Conservation (phyloP, 2,113 vertebrate species). For the Sprattus sprattus region DNA sequence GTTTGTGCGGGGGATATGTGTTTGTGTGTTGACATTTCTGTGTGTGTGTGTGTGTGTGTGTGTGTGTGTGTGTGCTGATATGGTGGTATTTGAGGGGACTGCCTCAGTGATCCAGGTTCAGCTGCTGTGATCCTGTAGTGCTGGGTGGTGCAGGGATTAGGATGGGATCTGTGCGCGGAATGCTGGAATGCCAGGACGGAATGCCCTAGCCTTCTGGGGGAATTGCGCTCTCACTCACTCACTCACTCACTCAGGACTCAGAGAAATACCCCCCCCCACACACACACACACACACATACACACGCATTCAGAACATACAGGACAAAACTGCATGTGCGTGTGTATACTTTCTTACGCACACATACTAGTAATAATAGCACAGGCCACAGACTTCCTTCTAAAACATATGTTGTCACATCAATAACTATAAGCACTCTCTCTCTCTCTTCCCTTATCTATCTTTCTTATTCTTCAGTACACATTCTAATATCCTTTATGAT, state of each 20-base stretch:
- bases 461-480: too few species aligned
- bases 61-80: conserved; percentile 24
- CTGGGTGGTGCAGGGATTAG: conserved; percentile 31
- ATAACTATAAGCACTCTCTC: neutral
- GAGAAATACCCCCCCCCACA: neutral
- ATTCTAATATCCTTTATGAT: too few species aligned
- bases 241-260: neutral
- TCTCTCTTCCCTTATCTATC: too few species aligned
- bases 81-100: conserved; percentile 36
- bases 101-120: conserved; percentile 30
- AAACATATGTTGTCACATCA: neutral
- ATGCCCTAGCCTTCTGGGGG: too few species aligned
- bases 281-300: neutral
- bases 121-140: conserved; percentile 34
- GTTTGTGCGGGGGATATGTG: neutral
- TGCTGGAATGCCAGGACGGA: conserved; percentile 25
- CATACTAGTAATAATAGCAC: neutral
- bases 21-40: neutral
- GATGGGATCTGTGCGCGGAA: conserved; percentile 35
- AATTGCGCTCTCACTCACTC: neutral
- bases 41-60: too few species aligned
- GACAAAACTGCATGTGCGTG: neutral
- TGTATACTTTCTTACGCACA: neutral
- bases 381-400: neutral
- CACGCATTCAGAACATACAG: neutral